Percentiles rank a stretch among this genome's conserved stretches.
Conservation (phyloP, 2,888 invertebrate species). For the Drosophila quinaria region DNA sequence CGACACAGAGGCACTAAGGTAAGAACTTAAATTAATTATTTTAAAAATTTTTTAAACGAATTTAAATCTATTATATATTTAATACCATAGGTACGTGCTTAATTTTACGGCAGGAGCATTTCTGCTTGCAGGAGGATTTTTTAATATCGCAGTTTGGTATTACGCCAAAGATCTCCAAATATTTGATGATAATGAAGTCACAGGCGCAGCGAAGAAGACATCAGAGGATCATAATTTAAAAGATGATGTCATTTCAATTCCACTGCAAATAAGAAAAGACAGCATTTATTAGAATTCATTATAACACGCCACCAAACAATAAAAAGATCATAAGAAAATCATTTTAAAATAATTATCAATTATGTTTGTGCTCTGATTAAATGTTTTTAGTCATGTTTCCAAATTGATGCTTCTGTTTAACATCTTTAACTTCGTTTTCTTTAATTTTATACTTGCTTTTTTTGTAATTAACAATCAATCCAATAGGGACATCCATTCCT, state of each 20-base stretch:
- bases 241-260: constrained; percentile 35
- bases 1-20: constrained; percentile 87
- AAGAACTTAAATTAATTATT: not conserved
- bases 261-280: constrained; percentile 22
- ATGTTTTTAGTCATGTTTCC: no score
- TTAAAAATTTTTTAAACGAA: not conserved
- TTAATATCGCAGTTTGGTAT: constrained; percentile 89
- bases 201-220: not conserved
- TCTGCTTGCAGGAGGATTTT: constrained; percentile 88
- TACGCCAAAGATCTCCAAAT: constrained; percentile 89
- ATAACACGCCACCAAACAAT: constrained; percentile 11
- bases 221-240: constrained; percentile 22
- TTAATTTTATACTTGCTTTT: not conserved
- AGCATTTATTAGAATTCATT: not conserved
- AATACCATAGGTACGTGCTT: constrained; percentile 85
- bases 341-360: no score
- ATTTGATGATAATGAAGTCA: constrained; percentile 87
- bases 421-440: no score
- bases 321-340: not conserved
- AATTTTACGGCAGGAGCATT: constrained; percentile 89
- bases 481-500: constrained; percentile 43
- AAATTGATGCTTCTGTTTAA: no score
- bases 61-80: not conserved
- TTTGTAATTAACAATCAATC: constrained; percentile 1
- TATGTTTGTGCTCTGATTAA: no score